Percentiles rank a stretch among this genome's conserved stretches.
Evolutionary conservation across 2,797 vertebrate genomes (phyloP).

Genomic region (Rhyacichthys aspro): DNA sequence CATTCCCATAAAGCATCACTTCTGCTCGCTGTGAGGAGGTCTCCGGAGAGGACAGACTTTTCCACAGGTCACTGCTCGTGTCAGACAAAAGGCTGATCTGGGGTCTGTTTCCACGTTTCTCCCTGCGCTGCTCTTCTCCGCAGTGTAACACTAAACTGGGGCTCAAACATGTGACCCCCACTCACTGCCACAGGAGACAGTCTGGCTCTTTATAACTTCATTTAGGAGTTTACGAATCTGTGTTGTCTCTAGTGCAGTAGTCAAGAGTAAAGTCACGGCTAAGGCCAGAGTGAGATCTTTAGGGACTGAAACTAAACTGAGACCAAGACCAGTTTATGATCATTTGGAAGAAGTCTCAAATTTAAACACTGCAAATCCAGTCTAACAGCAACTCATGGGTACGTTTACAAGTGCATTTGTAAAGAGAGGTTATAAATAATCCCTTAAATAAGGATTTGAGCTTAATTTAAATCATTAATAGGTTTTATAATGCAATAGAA

Average conservation of each 20-base stretch:
- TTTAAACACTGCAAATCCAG: no score
- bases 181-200: slow-evolving; percentile 32
- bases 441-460: no score
- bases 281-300: slow-evolving; percentile 1
- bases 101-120: slow-evolving; percentile 23
- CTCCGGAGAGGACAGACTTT: slow-evolving; percentile 62
- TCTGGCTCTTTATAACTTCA: slow-evolving; percentile 43
- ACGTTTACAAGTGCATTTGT: no score
- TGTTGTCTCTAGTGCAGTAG: slow-evolving; percentile 5
- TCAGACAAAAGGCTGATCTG: slow-evolving; percentile 60
- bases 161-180: slow-evolving; percentile 26
- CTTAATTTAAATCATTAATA: no score
- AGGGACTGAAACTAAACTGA: no score
- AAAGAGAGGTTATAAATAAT: no score
- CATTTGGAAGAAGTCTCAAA: no score
- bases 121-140: slow-evolving; percentile 40
- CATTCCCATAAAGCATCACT: slow-evolving; percentile 59
- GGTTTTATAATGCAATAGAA: no score
- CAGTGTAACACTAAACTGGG: slow-evolving; percentile 71
- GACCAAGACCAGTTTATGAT: no score
- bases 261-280: not conserved
- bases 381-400: no score
- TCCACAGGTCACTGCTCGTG: slow-evolving; percentile 68
- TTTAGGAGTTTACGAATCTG: slow-evolving; percentile 39
- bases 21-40: slow-evolving; percentile 44